These are phyloP conservation scores for Gouania willdenowi DNA, from an alignment of 2,797 vertebrate species.

Conservation along the genomic window DNA sequence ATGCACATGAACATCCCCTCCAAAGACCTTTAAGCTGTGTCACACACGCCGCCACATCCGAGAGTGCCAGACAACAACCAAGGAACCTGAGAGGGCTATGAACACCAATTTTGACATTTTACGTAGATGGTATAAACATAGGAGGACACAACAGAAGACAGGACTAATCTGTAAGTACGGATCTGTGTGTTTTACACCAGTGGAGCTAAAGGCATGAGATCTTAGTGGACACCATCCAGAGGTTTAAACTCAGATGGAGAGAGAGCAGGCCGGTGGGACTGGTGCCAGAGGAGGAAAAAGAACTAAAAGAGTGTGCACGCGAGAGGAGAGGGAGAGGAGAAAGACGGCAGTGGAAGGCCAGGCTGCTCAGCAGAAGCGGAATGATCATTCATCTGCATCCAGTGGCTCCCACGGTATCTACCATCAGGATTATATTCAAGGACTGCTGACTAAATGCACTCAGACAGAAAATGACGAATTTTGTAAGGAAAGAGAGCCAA, in stretches of 20 bases:
- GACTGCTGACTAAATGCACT: neutral
- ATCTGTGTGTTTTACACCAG: slow-evolving; percentile 5
- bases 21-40: slow-evolving; percentile 43
- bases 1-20: slow-evolving; percentile 22
- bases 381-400: slow-evolving; percentile 22
- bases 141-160: neutral
- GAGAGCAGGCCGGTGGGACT: slow-evolving; percentile 3
- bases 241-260: slow-evolving; percentile 50
- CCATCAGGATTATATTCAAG: neutral
- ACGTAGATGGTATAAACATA: slow-evolving; percentile 10
- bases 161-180: neutral
- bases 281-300: slow-evolving; percentile 43
- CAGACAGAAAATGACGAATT: neutral
- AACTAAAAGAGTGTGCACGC: slow-evolving; percentile 37
- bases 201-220: slow-evolving; percentile 36
- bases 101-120: too few relatives aligned
- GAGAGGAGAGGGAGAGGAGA: slow-evolving; percentile 67
- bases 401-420: slow-evolving; percentile 37
- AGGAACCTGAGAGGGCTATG: slow-evolving; percentile 21
- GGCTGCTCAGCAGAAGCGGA: slow-evolving; percentile 10
- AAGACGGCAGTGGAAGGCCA: slow-evolving; percentile 43
- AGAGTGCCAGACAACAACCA: slow-evolving; percentile 7
- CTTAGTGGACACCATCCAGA: slow-evolving; percentile 31
- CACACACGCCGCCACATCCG: slow-evolving; percentile 25
- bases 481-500: too few relatives aligned